Conservation (phyloP, 1,140 invertebrate genomes). For the Steinernema khuongi region DNA sequence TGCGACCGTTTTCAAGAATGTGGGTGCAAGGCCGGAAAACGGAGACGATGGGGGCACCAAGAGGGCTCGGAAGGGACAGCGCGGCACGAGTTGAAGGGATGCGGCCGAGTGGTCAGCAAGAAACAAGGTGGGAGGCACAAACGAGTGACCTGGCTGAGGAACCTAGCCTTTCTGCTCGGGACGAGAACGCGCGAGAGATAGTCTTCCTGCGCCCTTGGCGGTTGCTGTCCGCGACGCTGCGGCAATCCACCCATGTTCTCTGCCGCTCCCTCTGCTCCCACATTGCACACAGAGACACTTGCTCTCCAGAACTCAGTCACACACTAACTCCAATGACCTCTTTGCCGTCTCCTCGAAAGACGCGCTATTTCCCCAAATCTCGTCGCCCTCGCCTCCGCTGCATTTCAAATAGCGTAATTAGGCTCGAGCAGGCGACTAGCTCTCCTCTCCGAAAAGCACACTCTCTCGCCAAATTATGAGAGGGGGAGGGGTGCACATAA, state of each 20-base stretch:
- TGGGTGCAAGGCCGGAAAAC: too few species aligned
- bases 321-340: background rate
- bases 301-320: background rate
- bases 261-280: background rate
- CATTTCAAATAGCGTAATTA: background rate
- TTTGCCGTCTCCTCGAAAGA: background rate
- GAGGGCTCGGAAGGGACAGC: background rate
- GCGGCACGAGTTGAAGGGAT: background rate
- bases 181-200: slow-evolving; percentile 12
- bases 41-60: too few species aligned
- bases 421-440: background rate
- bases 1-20: too few species aligned
- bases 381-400: background rate
- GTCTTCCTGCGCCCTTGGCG: slow-evolving; percentile 11
- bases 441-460: background rate
- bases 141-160: background rate
- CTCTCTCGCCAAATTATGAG: background rate
- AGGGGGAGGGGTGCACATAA: background rate
- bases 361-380: background rate
- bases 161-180: background rate
- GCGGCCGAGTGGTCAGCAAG: background rate
- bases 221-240: background rate
- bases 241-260: slow-evolving; percentile 16
- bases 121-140: background rate
- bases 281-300: too few species aligned